phyloP scores from a whole-genome alignment of 92 coral and sea anemone species.

The Epizoanthus ramosus region DNA sequence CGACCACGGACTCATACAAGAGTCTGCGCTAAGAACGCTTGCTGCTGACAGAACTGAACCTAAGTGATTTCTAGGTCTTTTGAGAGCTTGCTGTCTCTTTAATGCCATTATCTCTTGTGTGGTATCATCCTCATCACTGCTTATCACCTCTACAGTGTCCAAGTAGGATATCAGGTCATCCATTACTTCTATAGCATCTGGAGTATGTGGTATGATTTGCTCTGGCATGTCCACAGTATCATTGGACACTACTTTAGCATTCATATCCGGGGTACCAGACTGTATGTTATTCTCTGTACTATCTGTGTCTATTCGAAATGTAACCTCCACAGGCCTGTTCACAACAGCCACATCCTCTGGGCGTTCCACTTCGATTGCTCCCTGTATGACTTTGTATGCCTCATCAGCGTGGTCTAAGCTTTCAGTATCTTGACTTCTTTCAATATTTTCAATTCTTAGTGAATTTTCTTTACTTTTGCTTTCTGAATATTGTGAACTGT shows the following conservation, averaged over 20 bases:
- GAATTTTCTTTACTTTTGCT: background rate
- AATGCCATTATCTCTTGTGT: constrained; percentile 32
- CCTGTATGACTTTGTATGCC: constrained; percentile 23
- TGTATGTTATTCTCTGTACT: constrained; percentile 1
- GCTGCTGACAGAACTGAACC: constrained; percentile 46
- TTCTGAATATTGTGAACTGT: background rate
- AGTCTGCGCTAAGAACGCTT: constrained; percentile 76
- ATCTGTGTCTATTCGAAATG: constrained; percentile 20
- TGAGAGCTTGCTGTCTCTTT: constrained; percentile 4
- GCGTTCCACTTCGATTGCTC: constrained; percentile 28
- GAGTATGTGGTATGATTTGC: constrained; percentile 45
- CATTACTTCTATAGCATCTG: constrained; percentile 72
- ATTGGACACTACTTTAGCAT: constrained; percentile 7
- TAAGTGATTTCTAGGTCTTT: background rate
- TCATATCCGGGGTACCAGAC: background rate
- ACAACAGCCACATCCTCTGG: constrained; percentile 16
- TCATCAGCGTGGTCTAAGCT: background rate
- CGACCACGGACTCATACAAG: constrained; percentile 80
- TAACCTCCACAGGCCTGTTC: constrained; percentile 31
- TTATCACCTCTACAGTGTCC: constrained; percentile 73
- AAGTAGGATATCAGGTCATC: constrained; percentile 82
- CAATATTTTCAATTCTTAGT: background rate
- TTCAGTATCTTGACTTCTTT: constrained; percentile 3
- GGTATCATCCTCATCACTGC: constrained; percentile 73
- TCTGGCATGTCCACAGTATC: constrained; percentile 29